Percentiles rank a stretch among this genome's conserved stretches.
These are phyloP conservation scores for Morinoia aosen DNA, from an alignment of 2,888 invertebrate genomes.

Conservation along the genomic window DNA sequence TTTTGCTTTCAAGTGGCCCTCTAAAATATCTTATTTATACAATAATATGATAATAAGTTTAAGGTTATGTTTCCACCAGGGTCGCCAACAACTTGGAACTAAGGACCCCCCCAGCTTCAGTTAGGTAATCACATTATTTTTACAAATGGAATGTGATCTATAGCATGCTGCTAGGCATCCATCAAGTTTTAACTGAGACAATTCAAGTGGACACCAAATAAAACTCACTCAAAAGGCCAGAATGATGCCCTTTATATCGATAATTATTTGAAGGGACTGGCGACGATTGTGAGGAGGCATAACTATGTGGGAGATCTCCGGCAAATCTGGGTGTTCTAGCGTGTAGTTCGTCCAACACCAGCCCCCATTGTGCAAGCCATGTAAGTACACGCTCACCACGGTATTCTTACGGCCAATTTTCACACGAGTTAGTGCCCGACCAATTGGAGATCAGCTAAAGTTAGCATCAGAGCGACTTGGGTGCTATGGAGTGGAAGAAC, in stretches of 20 bases:
- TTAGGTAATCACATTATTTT: too few species aligned
- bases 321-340: slow-evolving; percentile 33
- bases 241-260: neutral
- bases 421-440: slow-evolving; percentile 22
- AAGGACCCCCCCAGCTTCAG: too few species aligned
- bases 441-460: slow-evolving; percentile 52
- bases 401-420: slow-evolving; percentile 41
- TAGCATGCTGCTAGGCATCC: neutral
- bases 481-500: slow-evolving; percentile 6
- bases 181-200: neutral
- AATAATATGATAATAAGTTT: too few species aligned
- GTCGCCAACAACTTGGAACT: too few species aligned
- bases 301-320: slow-evolving; percentile 38
- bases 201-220: neutral
- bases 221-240: neutral
- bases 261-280: neutral
- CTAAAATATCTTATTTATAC: too few species aligned
- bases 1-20: too few species aligned
- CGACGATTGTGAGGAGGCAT: neutral
- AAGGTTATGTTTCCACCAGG: too few species aligned
- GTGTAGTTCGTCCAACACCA: slow-evolving; percentile 22
- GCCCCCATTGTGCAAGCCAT: slow-evolving; percentile 7
- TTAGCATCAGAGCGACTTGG: slow-evolving; percentile 39
- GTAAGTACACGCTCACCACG: slow-evolving; percentile 35
- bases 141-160: too few species aligned